A percentile compares a stretch with the other conserved stretches of the same genome.
Conservation (phyloP, 2,888 invertebrate species). For the Prosopocoilus inquinatus region DNA sequence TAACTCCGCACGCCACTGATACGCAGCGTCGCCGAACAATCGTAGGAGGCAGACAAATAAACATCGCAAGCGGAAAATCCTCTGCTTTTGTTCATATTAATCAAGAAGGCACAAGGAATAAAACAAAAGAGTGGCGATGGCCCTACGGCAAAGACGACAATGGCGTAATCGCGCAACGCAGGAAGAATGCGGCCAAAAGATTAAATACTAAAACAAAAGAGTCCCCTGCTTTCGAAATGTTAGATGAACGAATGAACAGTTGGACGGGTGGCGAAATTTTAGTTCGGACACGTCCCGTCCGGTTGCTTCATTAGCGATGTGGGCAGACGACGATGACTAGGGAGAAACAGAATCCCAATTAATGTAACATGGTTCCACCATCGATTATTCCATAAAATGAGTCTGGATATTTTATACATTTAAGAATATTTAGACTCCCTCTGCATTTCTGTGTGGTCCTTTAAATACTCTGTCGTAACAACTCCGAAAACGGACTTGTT, state of each 20-base stretch:
- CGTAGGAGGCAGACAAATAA: constrained; percentile 23
- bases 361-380: background rate
- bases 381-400: background rate
- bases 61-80: constrained; percentile 20
- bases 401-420: no score
- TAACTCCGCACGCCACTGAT: no score
- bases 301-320: background rate
- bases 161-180: background rate
- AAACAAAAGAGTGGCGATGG: constrained; percentile 20
- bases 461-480: no score
- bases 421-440: no score
- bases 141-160: background rate
- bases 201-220: constrained; percentile 5
- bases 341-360: background rate
- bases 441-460: no score
- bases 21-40: constrained; percentile 12
- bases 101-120: constrained; percentile 19
- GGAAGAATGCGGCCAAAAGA: constrained; percentile 1
- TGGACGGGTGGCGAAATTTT: background rate
- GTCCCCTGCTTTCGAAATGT: background rate
- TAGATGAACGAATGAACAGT: background rate
- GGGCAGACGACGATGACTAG: background rate
- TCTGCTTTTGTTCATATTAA: constrained; percentile 27
- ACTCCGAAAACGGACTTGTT: no score
- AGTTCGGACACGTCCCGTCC: background rate